Evolutionary conservation across 1,140 invertebrate genomes (phyloP).

Genomic region (Diploscapter pachys): DNA sequence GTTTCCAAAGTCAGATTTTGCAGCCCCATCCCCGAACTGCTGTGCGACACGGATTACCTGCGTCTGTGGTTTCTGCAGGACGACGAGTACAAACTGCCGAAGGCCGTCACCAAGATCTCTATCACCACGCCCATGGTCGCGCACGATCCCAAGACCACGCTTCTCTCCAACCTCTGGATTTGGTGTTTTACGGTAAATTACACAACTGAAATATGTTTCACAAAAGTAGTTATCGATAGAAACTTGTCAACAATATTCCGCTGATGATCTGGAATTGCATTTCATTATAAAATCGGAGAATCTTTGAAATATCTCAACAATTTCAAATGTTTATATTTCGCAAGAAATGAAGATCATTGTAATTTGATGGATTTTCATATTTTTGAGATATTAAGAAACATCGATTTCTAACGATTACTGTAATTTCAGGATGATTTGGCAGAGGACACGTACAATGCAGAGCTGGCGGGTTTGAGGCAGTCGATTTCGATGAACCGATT

Average conservation of each 20-base stretch:
- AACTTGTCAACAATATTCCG: too few relatives aligned
- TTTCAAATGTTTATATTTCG: too few relatives aligned
- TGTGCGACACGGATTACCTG: conserved; percentile 74
- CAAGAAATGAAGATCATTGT: too few relatives aligned
- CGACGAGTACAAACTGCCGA: conserved; percentile 83
- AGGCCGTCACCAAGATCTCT: conserved; percentile 73
- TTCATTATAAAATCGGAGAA: background rate
- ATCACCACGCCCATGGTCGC: conserved; percentile 71
- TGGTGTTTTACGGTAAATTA: conserved; percentile 39
- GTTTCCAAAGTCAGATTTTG: background rate
- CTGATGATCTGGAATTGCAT: background rate
- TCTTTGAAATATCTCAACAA: background rate
- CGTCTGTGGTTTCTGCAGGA: conserved; percentile 92
- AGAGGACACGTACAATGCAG: conserved; percentile 86
- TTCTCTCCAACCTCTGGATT: conserved; percentile 78
- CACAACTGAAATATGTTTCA: too few relatives aligned
- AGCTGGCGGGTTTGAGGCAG: conserved; percentile 74
- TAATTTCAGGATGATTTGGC: conserved; percentile 76
- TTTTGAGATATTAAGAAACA: too few relatives aligned
- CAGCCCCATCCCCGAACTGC: conserved; percentile 68
- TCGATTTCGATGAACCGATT: background rate
- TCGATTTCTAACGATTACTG: too few relatives aligned
- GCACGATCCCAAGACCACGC: conserved; percentile 76
- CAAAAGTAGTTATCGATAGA: too few relatives aligned
- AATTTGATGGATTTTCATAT: too few relatives aligned